Evolutionary conservation across 2,113 vertebrate species (phyloP), one percentile per base, ranked within the genome.

Genomic region (Nymphicus hollandicus): DNA sequence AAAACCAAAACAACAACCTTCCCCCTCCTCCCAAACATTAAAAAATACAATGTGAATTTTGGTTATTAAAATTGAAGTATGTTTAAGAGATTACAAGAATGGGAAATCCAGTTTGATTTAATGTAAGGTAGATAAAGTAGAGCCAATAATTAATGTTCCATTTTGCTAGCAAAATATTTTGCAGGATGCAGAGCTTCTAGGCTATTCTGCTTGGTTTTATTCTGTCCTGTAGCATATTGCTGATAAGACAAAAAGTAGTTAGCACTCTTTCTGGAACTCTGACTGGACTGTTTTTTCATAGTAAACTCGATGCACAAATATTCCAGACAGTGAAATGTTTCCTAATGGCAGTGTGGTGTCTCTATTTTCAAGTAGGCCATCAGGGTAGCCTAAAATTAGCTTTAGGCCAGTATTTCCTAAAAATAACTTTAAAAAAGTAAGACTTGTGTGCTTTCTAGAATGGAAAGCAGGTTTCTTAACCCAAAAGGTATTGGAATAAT

Each of bases 361-460:
- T 85, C 44, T 79, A 0, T 78, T 78, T 89, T 66, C 88, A 96
- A 96, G 41, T 95, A 93, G 95, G 90, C 28, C 64, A 47, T 88
- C 18, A 44, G 68, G 16, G 28, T 90, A 79, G 47, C 68, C 65
- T 93, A 61, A 91, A 95, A 91, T 93, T 91, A 96, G 53, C 44
- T 84, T 81, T 52, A 81, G 89, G 73, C 35, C 35, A 91, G 0
- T 78, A 43, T 84, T 95, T 81, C 47, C 80, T 82, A 90, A 94
- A 94, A 92, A 91, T 95, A 96, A 69, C 80, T 78, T 18, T 28
- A 17, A 31, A 78, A 53, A 91, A 53, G 23, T 89, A 47, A 80
- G 80, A 63, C 37, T 43, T 77, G 1, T 8, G 12, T 1, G 3
- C 23, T 73, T 82, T 58, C 46, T 77, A 69, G 74, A 70, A 76